Evolutionary conservation across 2,113 vertebrate species (phyloP), one percentile per base, ranked within the genome.

Genomic region (Nothobranchius furzeri): DNA sequence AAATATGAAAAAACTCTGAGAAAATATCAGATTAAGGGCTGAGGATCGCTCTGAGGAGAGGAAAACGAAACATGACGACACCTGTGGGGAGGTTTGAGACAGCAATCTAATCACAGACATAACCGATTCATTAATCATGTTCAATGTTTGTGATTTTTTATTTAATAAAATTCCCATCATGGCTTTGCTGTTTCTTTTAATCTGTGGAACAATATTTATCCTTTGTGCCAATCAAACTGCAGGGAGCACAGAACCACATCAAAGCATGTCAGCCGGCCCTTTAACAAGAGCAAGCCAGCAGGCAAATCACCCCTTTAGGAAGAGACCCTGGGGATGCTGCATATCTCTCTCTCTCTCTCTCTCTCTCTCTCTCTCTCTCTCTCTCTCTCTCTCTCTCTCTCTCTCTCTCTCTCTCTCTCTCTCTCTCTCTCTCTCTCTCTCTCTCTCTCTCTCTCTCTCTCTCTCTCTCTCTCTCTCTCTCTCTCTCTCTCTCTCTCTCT

Each of bases 241-340:
- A 70, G 89, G 89, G 81, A 81, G 85, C 77, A 49, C 56, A 75
- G 69, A 81, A 80, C 56, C 82, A 85, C 84, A 89, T 91, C 84
- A 90, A 91, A 90, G 87, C 84, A 68, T 82, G 85, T 85, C 85
- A 88, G 85, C 69, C 76, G 74, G 70, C 48, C 83, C 84, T 85
- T 88, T 85, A 88, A 86, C 85, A 83, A 69, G 82, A 82, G 82
- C 76, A 70, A 71, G 82, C 81, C 83, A 74, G 80, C 83, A 88
- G 86, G 86, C 88, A 88, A 90, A 90, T 84, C 84, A 85, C 60
- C 76, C 81, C 74, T 86, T 88, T 83, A 89, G 87, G 81, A 72
- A 84, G 60, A 73, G 68, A 78, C 86, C 75, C 85, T 15, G 48
- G 30, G 83, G 68, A 83, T 61, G 77, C 77, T 72, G 66, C 56